Evolutionary conservation across 2,888 invertebrate genomes (phyloP), one percentile per base, ranked within the genome.

Genomic region (Drymonia ruficornis): DNA sequence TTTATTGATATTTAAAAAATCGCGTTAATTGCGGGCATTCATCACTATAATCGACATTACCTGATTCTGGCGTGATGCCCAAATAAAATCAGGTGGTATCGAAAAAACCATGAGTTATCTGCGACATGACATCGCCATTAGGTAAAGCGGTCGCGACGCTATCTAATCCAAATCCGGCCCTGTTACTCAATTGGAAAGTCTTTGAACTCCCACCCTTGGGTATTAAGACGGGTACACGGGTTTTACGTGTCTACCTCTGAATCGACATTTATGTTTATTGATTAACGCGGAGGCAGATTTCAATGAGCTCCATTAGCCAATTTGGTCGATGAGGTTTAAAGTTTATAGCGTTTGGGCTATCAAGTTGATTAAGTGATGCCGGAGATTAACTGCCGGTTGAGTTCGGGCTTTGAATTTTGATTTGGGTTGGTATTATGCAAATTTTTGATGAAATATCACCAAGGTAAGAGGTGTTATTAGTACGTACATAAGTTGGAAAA

Each of bases 271-370:
- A 89, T 89, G 87, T 85, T 85, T 89, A 91, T 91, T 88, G 91
- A 90, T 89, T 87, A 87, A 81, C 78, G 65, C 70, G 79, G 80
- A 72, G 82, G 80, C 80, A 78, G 86, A 80, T 84, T 86, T 84
- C 87, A 89, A 87, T 87, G 78, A 82, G 87, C 84, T 84, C 87
- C 89, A 90, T 91, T 90, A 89, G 84, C 84, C 89, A 89, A 90
- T 90, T 89, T 84, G 83, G 83, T 84, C 84, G 78, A 83, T 86
- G 74, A 76, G 80, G 79, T 78, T 80, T 78, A 78, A 85, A 87
- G 83, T 89, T 87, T 77, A 80, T 79, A 75, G 78, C 76, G 71
- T 80, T 74, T 71, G 65, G 71, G 78, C 80, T 75, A 79, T 80
- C 73, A 71, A 75, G 71, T 80, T 86, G 80, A 87, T 86, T 83